Conservation (phyloP, 1,140 invertebrate species). For the Antheraea pernyi region DNA sequence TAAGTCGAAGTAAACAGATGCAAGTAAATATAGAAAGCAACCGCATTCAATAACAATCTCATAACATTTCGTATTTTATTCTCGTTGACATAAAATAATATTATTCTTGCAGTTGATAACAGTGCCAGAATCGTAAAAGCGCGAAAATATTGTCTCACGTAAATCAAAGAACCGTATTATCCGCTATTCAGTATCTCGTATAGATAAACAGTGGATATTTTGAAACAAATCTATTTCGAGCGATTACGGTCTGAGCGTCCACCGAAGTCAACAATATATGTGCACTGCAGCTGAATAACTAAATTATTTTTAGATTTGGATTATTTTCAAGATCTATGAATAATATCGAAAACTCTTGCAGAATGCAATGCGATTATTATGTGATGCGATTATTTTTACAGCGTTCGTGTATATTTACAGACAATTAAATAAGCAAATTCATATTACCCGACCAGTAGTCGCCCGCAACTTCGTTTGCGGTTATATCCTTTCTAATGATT, state of each 20-base stretch:
- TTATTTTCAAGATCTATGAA: background rate
- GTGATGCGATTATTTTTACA: no score
- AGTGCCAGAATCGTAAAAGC: constrained; percentile 19
- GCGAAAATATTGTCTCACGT: constrained; percentile 15
- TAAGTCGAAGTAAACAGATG: no score
- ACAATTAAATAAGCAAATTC: no score
- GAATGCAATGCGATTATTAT: background rate
- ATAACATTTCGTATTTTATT: no score
- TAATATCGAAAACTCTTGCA: background rate
- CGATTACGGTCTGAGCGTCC: constrained; percentile 14
- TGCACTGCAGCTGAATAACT: background rate
- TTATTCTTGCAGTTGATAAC: background rate
- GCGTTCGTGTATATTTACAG: no score
- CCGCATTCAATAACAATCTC: no score
- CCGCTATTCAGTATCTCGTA: constrained; percentile 16
- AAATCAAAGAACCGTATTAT: constrained; percentile 26
- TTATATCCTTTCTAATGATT: no score
- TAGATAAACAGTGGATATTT: constrained; percentile 26
- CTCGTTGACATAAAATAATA: background rate
- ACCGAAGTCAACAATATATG: constrained; percentile 4
- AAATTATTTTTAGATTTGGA: background rate
- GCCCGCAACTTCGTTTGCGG: no score
- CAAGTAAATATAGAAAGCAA: no score
- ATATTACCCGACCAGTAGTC: no score
- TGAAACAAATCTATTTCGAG: constrained; percentile 23